A percentile compares a stretch with the other conserved stretches of the same genome.
These are phyloP conservation scores for Salvelinus fontinalis DNA, from an alignment of 2,113 vertebrate species.

Conservation along the genomic window DNA sequence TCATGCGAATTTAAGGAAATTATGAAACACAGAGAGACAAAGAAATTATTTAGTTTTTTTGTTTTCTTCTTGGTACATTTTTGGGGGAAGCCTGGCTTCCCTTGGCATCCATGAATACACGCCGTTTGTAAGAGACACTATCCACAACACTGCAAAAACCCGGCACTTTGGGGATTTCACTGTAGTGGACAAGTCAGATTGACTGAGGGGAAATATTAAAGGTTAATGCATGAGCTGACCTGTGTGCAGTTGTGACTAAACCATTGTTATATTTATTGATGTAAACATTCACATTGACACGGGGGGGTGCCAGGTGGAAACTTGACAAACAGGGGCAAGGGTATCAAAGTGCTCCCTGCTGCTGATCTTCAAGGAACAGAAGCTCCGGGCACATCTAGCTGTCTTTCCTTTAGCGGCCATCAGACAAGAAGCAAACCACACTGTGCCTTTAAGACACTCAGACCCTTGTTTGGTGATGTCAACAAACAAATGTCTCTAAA, in stretches of 20 bases:
- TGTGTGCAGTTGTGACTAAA: too few relatives aligned
- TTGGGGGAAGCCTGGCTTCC: too few relatives aligned
- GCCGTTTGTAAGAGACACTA: too few relatives aligned
- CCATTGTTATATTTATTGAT: conserved; percentile 64
- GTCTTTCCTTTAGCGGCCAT: neutral
- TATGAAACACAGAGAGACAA: too few relatives aligned
- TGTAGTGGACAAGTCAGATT: conserved; percentile 23
- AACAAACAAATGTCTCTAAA: too few relatives aligned
- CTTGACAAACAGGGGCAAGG: conserved; percentile 36
- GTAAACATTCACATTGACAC: conserved; percentile 65
- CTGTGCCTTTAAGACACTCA: too few relatives aligned
- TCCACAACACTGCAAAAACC: conserved; percentile 7
- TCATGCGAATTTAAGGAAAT: too few relatives aligned
- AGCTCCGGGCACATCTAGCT: conserved; percentile 16
- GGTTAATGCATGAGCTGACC: conserved; percentile 27
- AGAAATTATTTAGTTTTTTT: too few relatives aligned
- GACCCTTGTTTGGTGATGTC: too few relatives aligned
- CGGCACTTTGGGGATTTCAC: conserved; percentile 21
- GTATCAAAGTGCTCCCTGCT: conserved; percentile 52
- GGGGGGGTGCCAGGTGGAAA: conserved; percentile 34
- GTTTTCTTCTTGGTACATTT: too few relatives aligned
- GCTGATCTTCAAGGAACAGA: conserved; percentile 39
- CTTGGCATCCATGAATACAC: too few relatives aligned
- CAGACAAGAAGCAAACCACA: neutral
- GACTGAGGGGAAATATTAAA: conserved; percentile 48